Evolutionary conservation across 2,113 vertebrate genomes (phyloP), one percentile per base, ranked within the genome.

Genomic region (Rhinichthys klamathensis): DNA sequence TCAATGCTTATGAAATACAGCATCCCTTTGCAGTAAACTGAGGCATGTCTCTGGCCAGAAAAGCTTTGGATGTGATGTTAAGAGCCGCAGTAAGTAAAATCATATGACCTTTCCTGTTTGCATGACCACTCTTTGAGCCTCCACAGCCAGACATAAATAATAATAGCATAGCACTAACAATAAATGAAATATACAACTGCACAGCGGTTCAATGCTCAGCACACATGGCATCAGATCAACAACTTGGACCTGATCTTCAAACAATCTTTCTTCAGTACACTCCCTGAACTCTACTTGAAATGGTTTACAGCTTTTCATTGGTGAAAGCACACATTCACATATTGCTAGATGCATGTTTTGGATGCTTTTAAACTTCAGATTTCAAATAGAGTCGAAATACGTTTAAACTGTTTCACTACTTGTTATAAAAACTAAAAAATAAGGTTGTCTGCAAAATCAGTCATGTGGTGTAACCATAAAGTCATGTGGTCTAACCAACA

Each of bases 171-270:
- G 27, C 87, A 76, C 87, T 85, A 84, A 86, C 88, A 88, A 58
- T 67, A 82, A 88, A 89, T 88, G 82, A 91, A 92, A 91, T 73
- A 90, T 74, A 89, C 85, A 88, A 89, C 80, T 83, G 84, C 27
- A 83, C 81, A 75, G 78, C 80, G 85, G 89, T 75, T 86, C 86
- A 81, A 18, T 87, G 84, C 65, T 86, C 85, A 92, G 82, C 88
- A 87, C 92, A 91, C 85, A 90, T 92, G 87, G 90, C 87, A 85
- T 91, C 83, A 85, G 87, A 92, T 91, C 86, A 90, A 91, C 88
- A 87, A 81, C 89, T 89, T 88, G 89, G 89, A 85, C 85, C 41
- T 76, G 70, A 63, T 86, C 67, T 54, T 44, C 23, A 70, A 44
- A 84, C 27, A 84, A 38, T 65, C 46, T 84, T 25, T 76, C 23